Evolutionary conservation across 2,797 vertebrate species (phyloP).

Genomic region (Tapera naevia): DNA sequence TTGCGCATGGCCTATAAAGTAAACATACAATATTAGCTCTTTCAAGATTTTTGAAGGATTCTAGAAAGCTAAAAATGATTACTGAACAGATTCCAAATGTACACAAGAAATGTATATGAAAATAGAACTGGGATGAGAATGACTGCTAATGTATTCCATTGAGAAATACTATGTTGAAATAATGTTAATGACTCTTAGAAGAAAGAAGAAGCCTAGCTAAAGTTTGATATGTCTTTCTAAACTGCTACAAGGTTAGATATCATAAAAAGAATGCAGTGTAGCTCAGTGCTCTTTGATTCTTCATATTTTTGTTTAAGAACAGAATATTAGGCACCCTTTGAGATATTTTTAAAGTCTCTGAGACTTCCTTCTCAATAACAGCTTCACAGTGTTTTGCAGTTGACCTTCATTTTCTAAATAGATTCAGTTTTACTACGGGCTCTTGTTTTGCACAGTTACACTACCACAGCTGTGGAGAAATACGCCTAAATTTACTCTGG

Average conservation of each 20-base stretch:
- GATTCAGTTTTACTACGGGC: not conserved
- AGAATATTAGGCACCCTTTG: not conserved
- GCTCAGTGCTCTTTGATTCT: not conserved
- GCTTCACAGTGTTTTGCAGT: not conserved
- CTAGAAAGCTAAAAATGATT: not conserved
- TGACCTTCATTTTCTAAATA: not conserved
- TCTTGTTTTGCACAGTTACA: not conserved
- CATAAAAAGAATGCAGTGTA: not conserved
- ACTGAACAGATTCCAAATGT: constrained; percentile 14
- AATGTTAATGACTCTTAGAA: not conserved
- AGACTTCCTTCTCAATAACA: not conserved
- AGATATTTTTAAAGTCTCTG: not conserved
- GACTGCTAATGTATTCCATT: not conserved
- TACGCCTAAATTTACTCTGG: not conserved
- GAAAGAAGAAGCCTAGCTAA: not conserved
- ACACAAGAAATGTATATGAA: not conserved
- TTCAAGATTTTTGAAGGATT: constrained; percentile 38
- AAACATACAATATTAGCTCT: constrained; percentile 6
- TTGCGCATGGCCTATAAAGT: constrained; percentile 11
- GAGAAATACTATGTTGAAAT: not conserved
- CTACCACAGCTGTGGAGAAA: not conserved
- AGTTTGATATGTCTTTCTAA: not conserved
- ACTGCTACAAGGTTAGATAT: not conserved
- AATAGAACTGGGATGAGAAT: not conserved
- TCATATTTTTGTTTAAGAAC: not conserved